Evolutionary conservation across 2,888 invertebrate species (phyloP).

Genomic region (Ommatoiulus sabulosus): DNA sequence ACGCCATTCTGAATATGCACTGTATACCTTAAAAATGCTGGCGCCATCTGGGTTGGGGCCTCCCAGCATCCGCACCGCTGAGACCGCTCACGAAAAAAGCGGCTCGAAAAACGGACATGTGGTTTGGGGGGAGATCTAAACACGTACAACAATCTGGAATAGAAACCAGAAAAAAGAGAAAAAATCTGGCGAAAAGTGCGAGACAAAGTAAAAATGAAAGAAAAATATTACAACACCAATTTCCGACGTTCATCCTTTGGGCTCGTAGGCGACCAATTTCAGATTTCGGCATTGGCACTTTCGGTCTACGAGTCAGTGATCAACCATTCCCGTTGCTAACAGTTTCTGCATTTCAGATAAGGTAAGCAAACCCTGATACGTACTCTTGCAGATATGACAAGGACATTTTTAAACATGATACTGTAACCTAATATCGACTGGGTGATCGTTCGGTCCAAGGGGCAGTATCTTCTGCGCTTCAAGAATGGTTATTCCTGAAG

Average conservation of each 20-base stretch:
- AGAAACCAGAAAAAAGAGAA: background rate
- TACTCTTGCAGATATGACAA: too few species aligned
- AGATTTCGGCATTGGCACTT: too few species aligned
- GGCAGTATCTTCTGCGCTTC: too few species aligned
- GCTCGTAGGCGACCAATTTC: background rate
- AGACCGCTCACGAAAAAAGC: background rate
- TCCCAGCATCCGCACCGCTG: background rate
- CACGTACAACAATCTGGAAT: background rate
- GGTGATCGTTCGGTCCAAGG: too few species aligned
- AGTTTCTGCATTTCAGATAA: too few species aligned
- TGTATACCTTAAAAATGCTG: conserved; percentile 10
- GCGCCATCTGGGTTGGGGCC: background rate
- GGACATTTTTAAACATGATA: too few species aligned
- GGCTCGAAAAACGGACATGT: background rate
- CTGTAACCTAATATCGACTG: too few species aligned
- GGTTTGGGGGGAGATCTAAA: background rate
- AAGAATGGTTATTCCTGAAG: too few species aligned
- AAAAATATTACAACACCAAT: conserved; percentile 29
- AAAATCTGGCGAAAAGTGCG: background rate
- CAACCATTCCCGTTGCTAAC: too few species aligned
- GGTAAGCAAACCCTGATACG: too few species aligned
- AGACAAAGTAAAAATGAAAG: background rate
- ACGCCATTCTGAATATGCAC: background rate
- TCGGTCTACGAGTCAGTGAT: too few species aligned
- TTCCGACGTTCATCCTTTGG: background rate